Conservation (phyloP, 2,888 invertebrate genomes). For the Hyles lineata region DNA sequence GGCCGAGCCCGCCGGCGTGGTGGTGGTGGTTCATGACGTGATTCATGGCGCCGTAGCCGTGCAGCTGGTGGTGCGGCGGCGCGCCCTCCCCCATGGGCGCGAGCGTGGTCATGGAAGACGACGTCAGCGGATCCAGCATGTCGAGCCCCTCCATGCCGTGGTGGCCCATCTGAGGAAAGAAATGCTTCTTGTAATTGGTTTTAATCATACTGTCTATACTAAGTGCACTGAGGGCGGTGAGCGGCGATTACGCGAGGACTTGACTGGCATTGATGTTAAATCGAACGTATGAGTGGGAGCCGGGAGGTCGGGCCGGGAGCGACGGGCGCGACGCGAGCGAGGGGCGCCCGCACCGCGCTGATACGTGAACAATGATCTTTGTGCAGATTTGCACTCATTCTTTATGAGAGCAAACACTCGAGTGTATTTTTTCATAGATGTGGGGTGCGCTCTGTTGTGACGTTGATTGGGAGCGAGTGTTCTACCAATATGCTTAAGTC, state of each 20-base stretch:
- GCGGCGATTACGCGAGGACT: slow-evolving; percentile 63
- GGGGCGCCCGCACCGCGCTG: slow-evolving; percentile 64
- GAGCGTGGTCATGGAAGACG: slow-evolving; percentile 95
- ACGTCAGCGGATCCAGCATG: slow-evolving; percentile 94
- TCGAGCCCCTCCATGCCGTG: slow-evolving; percentile 96
- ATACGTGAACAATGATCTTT: slow-evolving; percentile 81
- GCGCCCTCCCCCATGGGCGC: slow-evolving; percentile 95
- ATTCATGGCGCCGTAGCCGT: slow-evolving; percentile 93
- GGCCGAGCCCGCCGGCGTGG: slow-evolving; percentile 85
- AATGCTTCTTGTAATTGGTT: slow-evolving; percentile 78
- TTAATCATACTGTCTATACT: slow-evolving; percentile 74
- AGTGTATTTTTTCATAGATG: slow-evolving; percentile 58
- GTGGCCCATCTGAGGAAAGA: slow-evolving; percentile 92
- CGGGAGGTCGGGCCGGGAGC: slow-evolving; percentile 52
- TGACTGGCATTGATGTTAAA: slow-evolving; percentile 80
- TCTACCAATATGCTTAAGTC: slow-evolving; percentile 79
- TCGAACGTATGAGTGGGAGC: slow-evolving; percentile 75
- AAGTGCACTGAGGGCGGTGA: slow-evolving; percentile 60
- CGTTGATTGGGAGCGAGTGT: slow-evolving; percentile 80
- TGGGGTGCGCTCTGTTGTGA: slow-evolving; percentile 65
- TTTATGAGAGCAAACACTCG: slow-evolving; percentile 83
- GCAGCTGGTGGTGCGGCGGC: slow-evolving; percentile 91
- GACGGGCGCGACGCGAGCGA: slow-evolving; percentile 51
- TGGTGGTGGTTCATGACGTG: slow-evolving; percentile 94
- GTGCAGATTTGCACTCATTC: slow-evolving; percentile 82